Evolutionary conservation across 2,113 vertebrate species (phyloP), one percentile per base, ranked within the genome.

Genomic region (Hippocampus mohnikei): DNA sequence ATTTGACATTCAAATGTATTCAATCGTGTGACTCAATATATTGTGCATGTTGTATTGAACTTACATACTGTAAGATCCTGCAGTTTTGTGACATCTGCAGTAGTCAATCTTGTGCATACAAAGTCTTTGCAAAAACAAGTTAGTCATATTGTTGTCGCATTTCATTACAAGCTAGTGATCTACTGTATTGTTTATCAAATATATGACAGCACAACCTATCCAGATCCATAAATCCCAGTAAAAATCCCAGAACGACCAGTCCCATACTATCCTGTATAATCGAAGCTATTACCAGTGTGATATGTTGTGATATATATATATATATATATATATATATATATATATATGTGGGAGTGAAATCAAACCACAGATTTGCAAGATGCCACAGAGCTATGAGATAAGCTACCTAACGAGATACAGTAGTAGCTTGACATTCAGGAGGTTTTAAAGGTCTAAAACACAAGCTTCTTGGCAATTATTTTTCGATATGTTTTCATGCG

Each of bases 1-100:
- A 74, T 66, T 60, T 79, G 48, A 68, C 20, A 52, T 68, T 77
- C 71, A 76, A 59, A n/a, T 67, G 50, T 61, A 10, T 66, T 77
- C 12, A 42, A 9, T 42, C 52, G 48, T 56, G 55, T 66, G 53
- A 1, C 48, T 58, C 2, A 9, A 41, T 37, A 52, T 23, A 58
- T 20, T 62, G 18, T 70, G 12, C 8, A 1, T 58, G 53, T 40
- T 16, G 37, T 16, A 8, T 41, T 44, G 27, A 67, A 42, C 40
- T 63, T 63, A n/a, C 10, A 62, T 40, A 8, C 59, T 20, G 16
- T 20, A 16, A 37, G 5, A 20, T 33, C 7, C 16, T 40, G 3
- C 59, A 61, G 18, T 33, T 37, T 40, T 8, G 16, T 62, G 60
- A 40, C 60, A 62, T 20, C 60, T 11, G 3, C 16, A 3, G 8